Evolutionary conservation across 2,113 vertebrate species (phyloP), one percentile per base, ranked within the genome.

Genomic region (Nothobranchius furzeri): DNA sequence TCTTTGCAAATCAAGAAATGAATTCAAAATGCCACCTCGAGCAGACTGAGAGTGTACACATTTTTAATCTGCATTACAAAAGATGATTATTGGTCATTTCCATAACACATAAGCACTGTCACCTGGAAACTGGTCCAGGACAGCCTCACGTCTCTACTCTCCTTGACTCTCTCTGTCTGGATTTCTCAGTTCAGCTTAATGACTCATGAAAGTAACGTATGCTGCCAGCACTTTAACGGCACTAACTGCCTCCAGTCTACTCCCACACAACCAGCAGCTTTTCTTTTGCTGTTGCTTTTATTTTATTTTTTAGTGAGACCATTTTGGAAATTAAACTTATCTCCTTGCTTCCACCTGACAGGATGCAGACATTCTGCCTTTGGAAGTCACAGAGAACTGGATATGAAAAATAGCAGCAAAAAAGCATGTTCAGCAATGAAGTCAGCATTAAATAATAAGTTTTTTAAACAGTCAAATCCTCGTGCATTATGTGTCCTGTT

Each of bases 141-240:
- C 24, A 37, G 45, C n/a, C 30, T n/a, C 45, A 48, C 30, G 13
- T 14, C 25, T 68, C 30, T 15, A 12, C 25, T 68, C 37, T 59
- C 62, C 55, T 49, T 51, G 49, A 60, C 15, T 62, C 52, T 61
- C 70, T 64, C 52, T 24, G 55, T 9, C 54, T 68, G 13, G 56
- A n/a, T 64, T 73, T 76, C 9, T 49, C 50, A 58, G 13, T 77
- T 75, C 43, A 60, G 75, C 30, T 66, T 84, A 84, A 85, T 84
- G 85, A 82, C 61, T 81, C 83, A 58, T 68, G 69, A 59, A 74
- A 70, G 70, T n/a, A 75, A 74, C 78, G 73, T 63, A 76, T 78
- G 74, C 36, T 82, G 57, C 61, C 61, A 65, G 57, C 54, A 74
- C 40, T 81, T 70, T 48, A 75, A 59, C 56, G 55, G 67, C 50